Base-by-base conservation (phyloP, 2,797 vertebrate species). In the Lepidocolaptes lacrymiger region DNA sequence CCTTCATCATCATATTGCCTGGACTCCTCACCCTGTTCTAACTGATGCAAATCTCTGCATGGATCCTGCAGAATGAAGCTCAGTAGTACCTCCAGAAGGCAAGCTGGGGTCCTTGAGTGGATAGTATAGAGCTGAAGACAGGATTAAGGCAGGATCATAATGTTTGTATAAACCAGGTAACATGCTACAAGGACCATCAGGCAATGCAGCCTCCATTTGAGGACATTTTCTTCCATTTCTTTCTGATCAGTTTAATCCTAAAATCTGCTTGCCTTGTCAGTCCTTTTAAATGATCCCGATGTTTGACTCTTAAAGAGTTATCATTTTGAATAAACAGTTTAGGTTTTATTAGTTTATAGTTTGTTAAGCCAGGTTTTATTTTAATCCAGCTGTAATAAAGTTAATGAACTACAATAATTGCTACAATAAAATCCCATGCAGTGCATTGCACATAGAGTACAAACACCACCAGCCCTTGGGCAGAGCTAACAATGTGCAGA, bases 321-420 rank as follows among this genome's bases (percentile, higher is more conserved):
- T 80, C 12, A 76, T 95, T 97, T 95, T 83, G 62, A 92, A 81
- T 71, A 93, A 97, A 91, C 46, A 94, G 83, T 77, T 49, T 15
- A 77, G 36, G 19, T 93, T 95, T 95, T 95, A 93, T 95, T 94
- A 95, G 69, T 89, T 96, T 79, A 83, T 91, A 96, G 77, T 96
- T 94, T 96, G 93, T 97, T 96, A 97, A 92, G 27, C 79, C 62
- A 85, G 90, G 82, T 94, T 97, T 96, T 97, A 93, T 95, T 96
- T 97, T 95, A 95, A 95, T 95, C 63, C 77, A 87, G 22, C 36
- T 76, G 74, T 85, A 97, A 84, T 96, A 96, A 97, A 96, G 80
- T 97, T 96, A 97, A 97, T 95, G 96, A 93, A 90, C 88, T 95
- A 96, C 95, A 96, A 68, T 93, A 95, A 97, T 96, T 94, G 77